phyloP scores from a whole-genome alignment of 2,113 vertebrate species.

The Pavo muticus region DNA sequence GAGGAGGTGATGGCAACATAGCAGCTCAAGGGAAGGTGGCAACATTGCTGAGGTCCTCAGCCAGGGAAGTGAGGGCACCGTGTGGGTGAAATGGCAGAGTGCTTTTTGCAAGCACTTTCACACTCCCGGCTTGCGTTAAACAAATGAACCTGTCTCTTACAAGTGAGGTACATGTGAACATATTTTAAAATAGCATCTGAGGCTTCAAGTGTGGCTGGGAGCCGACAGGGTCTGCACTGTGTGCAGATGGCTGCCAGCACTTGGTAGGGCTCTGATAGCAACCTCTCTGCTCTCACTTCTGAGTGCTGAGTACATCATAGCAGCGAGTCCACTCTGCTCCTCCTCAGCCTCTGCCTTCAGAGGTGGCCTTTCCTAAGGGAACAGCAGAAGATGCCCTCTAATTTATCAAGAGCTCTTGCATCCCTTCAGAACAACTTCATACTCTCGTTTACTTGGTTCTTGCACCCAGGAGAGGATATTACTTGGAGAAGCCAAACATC shows the following conservation, averaged over 20 bases:
- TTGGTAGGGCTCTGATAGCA: rapidly evolving
- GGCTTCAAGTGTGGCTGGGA: not conserved
- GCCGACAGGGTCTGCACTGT: not conserved
- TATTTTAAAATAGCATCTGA: slow-evolving; percentile 4
- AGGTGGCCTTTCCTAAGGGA: not conserved
- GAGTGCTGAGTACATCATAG: not conserved
- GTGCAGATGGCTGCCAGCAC: not conserved
- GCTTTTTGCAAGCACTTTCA: slow-evolving; percentile 8
- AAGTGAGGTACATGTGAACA: not conserved
- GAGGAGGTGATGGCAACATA: not conserved
- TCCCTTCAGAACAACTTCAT: not conserved
- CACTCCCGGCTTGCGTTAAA: not conserved
- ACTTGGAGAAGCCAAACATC: not conserved
- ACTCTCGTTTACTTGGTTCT: not conserved
- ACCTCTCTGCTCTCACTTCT: rapidly evolving
- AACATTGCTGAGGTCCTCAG: not conserved
- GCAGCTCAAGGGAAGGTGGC: not conserved
- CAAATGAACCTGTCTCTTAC: slow-evolving; percentile 15
- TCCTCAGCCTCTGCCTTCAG: not conserved
- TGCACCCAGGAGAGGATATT: not conserved
- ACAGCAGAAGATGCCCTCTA: not conserved
- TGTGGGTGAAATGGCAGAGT: not conserved
- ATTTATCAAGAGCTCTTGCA: not conserved
- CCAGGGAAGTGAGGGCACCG: not conserved
- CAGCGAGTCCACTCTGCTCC: not conserved